Percentiles rank a stretch among this genome's conserved stretches.
Evolutionary conservation across 2,797 vertebrate genomes (phyloP).

Genomic region (Thaleichthys pacificus): DNA sequence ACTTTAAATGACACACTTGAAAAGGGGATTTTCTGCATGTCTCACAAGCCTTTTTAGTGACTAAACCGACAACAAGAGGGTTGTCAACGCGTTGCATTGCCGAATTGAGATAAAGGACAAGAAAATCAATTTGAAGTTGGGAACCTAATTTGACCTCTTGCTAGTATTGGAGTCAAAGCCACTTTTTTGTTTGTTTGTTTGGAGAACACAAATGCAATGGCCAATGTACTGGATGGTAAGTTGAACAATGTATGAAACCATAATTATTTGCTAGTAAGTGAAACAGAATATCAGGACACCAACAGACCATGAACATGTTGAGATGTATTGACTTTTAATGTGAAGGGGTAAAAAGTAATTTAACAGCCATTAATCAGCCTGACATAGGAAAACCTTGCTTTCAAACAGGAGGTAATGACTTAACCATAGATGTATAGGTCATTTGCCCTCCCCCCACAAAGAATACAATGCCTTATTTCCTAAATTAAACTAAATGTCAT

Average conservation of each 20-base stretch:
- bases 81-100: conserved; percentile 4
- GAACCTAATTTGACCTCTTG: too few relatives aligned
- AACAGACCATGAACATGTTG: not conserved
- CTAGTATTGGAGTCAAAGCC: too few relatives aligned
- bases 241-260: not conserved
- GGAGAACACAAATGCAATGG: not conserved
- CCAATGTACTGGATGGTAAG: not conserved
- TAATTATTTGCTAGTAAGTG: too few relatives aligned
- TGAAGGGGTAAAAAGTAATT: not conserved
- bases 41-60: conserved; percentile 19
- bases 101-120: conserved; percentile 14
- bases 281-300: too few relatives aligned
- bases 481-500: conserved; percentile 14
- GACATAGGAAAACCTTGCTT: not conserved
- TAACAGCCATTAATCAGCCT: not conserved
- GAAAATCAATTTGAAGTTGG: not conserved
- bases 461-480: conserved; percentile 17
- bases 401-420: conserved; percentile 11
- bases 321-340: not conserved
- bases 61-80: conserved; percentile 11
- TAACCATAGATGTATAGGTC: conserved; percentile 14
- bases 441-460: conserved; percentile 4
- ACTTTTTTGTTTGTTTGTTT: too few relatives aligned
- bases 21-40: conserved; percentile 22
- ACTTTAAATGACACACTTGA: conserved; percentile 34